Evolutionary conservation across 2,797 vertebrate species (phyloP).

Genomic region (Crenuchus spilurus): DNA sequence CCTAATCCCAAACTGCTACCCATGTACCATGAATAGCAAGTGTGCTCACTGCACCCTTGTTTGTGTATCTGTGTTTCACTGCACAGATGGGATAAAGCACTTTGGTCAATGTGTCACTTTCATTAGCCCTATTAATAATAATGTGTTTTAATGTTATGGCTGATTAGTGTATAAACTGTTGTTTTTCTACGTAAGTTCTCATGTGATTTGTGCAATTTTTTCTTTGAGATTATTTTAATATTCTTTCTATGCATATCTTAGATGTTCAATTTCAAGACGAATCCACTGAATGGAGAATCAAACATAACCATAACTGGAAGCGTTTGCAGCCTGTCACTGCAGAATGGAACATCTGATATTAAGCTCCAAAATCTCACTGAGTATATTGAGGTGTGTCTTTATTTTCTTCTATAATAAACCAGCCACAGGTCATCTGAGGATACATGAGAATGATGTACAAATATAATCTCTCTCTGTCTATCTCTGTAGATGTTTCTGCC

Average conservation of each 20-base stretch:
- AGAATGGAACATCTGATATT: constrained; percentile 8
- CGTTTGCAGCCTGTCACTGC: constrained; percentile 68
- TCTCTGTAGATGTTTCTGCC: constrained; percentile 72
- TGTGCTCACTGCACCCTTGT: no score
- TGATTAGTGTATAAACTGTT: no score
- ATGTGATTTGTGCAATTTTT: not conserved
- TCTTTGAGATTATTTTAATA: not conserved
- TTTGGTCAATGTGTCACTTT: no score
- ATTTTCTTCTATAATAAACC: no score
- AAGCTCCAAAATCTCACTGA: constrained; percentile 60
- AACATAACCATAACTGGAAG: constrained; percentile 67
- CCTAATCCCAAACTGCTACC: no score
- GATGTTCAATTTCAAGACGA: constrained; percentile 38
- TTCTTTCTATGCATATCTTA: not conserved
- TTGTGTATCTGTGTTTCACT: no score
- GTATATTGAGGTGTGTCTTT: constrained; percentile 70
- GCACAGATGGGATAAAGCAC: no score
- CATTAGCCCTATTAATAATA: no score
- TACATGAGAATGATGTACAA: no score
- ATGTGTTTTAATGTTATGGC: no score
- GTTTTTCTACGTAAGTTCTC: no score
- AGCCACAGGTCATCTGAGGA: not conserved
- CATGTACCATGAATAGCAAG: no score
- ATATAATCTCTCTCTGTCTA: not conserved
- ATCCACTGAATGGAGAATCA: constrained; percentile 62